Evolutionary conservation across 2,888 invertebrate species (phyloP).

Genomic region (Phlogophora meticulosa): DNA sequence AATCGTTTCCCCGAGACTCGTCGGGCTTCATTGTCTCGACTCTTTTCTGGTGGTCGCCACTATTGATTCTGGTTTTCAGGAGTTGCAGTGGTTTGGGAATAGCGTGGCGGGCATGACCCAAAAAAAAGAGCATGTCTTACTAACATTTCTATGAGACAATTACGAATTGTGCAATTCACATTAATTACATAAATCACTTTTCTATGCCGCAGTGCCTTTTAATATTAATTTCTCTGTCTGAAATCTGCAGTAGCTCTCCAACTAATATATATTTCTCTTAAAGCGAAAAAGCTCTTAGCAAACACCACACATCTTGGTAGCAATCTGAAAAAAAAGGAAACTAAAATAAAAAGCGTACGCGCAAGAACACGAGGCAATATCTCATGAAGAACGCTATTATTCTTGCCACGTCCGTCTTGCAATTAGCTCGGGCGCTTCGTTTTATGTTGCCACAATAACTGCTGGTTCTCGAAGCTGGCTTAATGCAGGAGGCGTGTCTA

Average conservation of each 20-base stretch:
- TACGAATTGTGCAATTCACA: neutral
- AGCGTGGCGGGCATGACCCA: too few species aligned
- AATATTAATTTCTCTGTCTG: too few species aligned
- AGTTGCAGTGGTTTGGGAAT: too few species aligned
- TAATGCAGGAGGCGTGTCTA: constrained; percentile 77
- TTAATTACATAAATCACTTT: too few species aligned
- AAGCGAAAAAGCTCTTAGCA: constrained; percentile 32
- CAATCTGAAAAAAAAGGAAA: constrained; percentile 31
- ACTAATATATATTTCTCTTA: constrained; percentile 5
- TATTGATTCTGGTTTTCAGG: too few species aligned
- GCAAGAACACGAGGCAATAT: constrained; percentile 66
- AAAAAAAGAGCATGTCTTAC: too few species aligned
- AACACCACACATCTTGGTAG: constrained; percentile 20
- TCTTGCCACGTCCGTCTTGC: constrained; percentile 75
- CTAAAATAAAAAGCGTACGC: constrained; percentile 55
- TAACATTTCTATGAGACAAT: constrained; percentile 21
- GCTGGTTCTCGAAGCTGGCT: constrained; percentile 62
- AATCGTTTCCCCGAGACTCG: too few species aligned
- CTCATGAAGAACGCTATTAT: constrained; percentile 73
- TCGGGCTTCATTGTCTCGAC: too few species aligned
- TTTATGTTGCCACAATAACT: constrained; percentile 72
- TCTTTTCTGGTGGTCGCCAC: too few species aligned
- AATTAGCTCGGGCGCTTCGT: constrained; percentile 74
- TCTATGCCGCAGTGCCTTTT: too few species aligned
- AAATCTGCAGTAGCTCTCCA: neutral